Conservation (phyloP, 2,888 invertebrate genomes). For the Neoitamus cyanurus region DNA sequence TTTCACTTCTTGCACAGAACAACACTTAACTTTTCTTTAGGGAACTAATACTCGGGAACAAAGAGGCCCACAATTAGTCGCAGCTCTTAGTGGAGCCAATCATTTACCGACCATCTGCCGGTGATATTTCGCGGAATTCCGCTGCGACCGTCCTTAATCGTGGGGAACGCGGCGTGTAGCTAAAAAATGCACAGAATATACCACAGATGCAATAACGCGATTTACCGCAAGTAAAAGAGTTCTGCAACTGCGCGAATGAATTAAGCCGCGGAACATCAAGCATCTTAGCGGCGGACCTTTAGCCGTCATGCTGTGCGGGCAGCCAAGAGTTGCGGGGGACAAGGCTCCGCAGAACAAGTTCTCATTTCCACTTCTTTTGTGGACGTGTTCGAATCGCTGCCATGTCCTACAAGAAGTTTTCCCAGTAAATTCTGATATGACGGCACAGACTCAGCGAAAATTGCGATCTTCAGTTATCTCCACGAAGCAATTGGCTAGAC, state of each 20-base stretch:
- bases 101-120: neutral
- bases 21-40: constrained; percentile 6
- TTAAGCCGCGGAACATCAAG: constrained; percentile 9
- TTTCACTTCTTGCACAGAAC: constrained; percentile 5
- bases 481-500: neutral
- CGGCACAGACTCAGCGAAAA: constrained; percentile 34
- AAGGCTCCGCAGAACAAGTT: constrained; percentile 29
- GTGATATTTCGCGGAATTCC: constrained; percentile 9
- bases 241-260: constrained; percentile 3
- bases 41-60: neutral
- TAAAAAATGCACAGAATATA: constrained; percentile 2
- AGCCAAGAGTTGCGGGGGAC: neutral
- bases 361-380: constrained; percentile 43
- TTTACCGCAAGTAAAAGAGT: constrained; percentile 30
- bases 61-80: neutral
- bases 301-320: neutral
- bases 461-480: constrained; percentile 14
- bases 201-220: constrained; percentile 13
- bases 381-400: constrained; percentile 5
- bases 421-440: constrained; percentile 32
- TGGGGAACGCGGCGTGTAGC: neutral
- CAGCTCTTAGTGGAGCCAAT: neutral
- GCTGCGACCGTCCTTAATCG: neutral
- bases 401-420: constrained; percentile 19
- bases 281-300: neutral